These are phyloP conservation scores for Argyresthia albistria DNA, from an alignment of 2,888 invertebrate genomes.

Conservation along the genomic window DNA sequence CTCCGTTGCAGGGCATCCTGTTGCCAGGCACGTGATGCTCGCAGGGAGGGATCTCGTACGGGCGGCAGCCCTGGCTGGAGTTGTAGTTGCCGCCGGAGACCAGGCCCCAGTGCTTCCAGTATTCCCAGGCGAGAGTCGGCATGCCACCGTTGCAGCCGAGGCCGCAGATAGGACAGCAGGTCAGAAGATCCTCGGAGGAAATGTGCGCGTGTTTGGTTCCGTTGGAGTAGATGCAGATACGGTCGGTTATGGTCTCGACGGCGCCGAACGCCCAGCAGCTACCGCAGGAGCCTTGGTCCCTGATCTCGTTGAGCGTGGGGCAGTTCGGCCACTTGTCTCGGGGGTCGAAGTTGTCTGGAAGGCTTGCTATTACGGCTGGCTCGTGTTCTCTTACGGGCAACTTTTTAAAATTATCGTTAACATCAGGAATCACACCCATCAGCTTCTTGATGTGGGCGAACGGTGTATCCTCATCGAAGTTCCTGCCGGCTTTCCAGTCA, in stretches of 20 bases:
- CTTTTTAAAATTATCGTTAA: constrained; percentile 60
- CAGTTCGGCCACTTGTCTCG: constrained; percentile 88
- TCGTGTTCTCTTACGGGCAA: constrained; percentile 49
- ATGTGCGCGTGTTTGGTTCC: constrained; percentile 80
- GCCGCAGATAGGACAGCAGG: constrained; percentile 87
- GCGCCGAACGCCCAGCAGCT: constrained; percentile 97
- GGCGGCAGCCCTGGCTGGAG: constrained; percentile 86
- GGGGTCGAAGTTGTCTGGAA: constrained; percentile 88
- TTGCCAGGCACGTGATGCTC: constrained; percentile 92
- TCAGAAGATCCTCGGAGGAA: constrained; percentile 88
- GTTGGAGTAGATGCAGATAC: constrained; percentile 86
- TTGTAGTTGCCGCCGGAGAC: constrained; percentile 90
- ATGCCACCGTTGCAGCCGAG: constrained; percentile 88
- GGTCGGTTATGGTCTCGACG: constrained; percentile 92
- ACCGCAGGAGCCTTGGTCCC: constrained; percentile 92
- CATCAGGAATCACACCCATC: constrained; percentile 80
- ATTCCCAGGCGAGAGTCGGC: constrained; percentile 85
- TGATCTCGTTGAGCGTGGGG: constrained; percentile 85
- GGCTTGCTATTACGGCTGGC: constrained; percentile 37
- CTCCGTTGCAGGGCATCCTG: constrained; percentile 78
- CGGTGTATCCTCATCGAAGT: constrained; percentile 76
- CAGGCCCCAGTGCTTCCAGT: constrained; percentile 87
- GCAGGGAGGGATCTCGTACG: constrained; percentile 89
- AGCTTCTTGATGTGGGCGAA: constrained; percentile 75
- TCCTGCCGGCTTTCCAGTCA: constrained; percentile 86